These are phyloP conservation scores for Axea sp. DNA, from an alignment of 2,888 invertebrate species.

Conservation along the genomic window DNA sequence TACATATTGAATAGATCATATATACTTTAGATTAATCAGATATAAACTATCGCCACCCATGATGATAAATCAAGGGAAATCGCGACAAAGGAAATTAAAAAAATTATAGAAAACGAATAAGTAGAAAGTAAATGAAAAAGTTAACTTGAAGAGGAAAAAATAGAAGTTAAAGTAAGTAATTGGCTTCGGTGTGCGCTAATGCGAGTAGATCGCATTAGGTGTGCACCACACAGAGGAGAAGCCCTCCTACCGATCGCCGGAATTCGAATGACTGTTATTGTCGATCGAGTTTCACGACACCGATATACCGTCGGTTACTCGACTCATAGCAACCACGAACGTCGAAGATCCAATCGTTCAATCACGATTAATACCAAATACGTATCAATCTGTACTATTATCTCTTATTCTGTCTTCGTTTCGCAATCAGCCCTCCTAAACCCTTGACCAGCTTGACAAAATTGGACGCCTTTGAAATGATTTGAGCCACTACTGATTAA, in stretches of 20 bases:
- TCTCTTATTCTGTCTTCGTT: background rate
- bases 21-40: background rate
- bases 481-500: constrained; percentile 53
- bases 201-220: constrained; percentile 38
- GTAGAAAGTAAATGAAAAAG: constrained; percentile 10
- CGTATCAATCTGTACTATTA: constrained; percentile 57
- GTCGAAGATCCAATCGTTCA: constrained; percentile 23
- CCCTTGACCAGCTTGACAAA: constrained; percentile 11
- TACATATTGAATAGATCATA: background rate
- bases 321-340: constrained; percentile 18
- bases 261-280: constrained; percentile 51
- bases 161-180: constrained; percentile 35
- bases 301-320: constrained; percentile 38
- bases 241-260: constrained; percentile 43
- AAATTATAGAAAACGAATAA: background rate
- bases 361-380: constrained; percentile 47
- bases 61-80: constrained; percentile 17
- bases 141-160: constrained; percentile 31
- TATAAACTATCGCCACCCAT: constrained; percentile 6
- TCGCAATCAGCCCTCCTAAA: background rate
- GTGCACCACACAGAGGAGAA: constrained; percentile 20
- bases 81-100: background rate
- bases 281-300: constrained; percentile 32
- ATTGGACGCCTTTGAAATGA: constrained; percentile 53
- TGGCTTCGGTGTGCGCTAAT: constrained; percentile 38